Percentiles rank a stretch among this genome's conserved stretches.
Conservation (phyloP, 2,888 invertebrate genomes). For the Macropis europaea region DNA sequence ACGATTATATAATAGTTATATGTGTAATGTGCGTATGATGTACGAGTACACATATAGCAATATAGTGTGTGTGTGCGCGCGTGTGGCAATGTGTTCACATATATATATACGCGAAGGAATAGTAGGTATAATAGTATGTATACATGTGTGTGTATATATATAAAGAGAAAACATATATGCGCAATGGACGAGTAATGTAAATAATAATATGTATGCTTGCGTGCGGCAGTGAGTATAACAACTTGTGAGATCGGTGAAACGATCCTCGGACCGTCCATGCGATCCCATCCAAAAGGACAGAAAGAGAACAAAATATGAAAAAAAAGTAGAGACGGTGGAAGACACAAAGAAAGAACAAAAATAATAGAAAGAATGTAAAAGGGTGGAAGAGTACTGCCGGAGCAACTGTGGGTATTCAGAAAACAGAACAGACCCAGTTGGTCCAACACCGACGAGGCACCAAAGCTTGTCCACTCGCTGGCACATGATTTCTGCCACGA, state of each 20-base stretch:
- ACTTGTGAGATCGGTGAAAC: conserved; percentile 67
- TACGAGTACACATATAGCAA: conserved; percentile 66
- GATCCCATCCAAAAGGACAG: conserved; percentile 36
- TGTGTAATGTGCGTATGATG: conserved; percentile 69
- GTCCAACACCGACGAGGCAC: conserved; percentile 69
- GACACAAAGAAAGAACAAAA: conserved; percentile 63
- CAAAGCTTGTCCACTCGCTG: conserved; percentile 72
- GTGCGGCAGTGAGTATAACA: conserved; percentile 79
- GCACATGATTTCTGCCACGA: too few species aligned
- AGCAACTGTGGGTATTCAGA: conserved; percentile 73
- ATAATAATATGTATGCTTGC: conserved; percentile 78
- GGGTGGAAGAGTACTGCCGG: conserved; percentile 50
- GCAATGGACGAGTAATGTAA: conserved; percentile 73
- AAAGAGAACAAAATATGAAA: conserved; percentile 42
- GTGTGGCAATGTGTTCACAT: conserved; percentile 67
- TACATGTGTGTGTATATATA: conserved; percentile 67
- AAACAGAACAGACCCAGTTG: conserved; percentile 76
- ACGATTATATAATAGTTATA: conserved; percentile 75
- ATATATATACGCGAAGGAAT: conserved; percentile 59
- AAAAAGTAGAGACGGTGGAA: conserved; percentile 67
- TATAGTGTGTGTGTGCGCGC: conserved; percentile 63
- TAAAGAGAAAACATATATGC: conserved; percentile 63
- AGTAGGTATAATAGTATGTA: conserved; percentile 64
- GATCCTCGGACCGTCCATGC: conserved; percentile 3
- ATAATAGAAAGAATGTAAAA: too few species aligned